Evolutionary conservation across 2,113 vertebrate species (phyloP).

Genomic region (Ceratotherium simum): DNA sequence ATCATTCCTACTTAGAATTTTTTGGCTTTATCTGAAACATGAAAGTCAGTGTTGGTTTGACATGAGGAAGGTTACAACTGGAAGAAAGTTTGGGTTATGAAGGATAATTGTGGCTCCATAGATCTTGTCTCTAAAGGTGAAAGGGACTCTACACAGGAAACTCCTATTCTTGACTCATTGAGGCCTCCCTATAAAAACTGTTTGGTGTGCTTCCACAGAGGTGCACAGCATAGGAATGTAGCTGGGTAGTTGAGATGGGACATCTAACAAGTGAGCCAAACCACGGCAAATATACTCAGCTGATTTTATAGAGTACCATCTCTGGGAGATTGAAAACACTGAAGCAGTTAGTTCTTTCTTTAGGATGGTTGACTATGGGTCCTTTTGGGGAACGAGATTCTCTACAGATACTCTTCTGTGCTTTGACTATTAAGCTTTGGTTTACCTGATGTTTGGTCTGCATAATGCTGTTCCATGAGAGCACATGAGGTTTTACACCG

Average conservation of each 20-base stretch:
- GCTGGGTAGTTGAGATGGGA: not conserved
- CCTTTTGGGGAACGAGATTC: not conserved
- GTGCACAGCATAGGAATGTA: not conserved
- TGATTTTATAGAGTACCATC: not conserved
- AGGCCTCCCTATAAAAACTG: not conserved
- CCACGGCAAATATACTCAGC: not conserved
- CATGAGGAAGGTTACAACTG: not conserved
- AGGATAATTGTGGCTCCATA: not conserved
- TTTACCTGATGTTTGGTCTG: conserved; percentile 90
- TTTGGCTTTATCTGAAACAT: not conserved
- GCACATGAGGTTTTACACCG: conserved; percentile 92
- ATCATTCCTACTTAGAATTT: not conserved
- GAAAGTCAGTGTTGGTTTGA: not conserved
- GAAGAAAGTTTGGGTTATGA: not conserved
- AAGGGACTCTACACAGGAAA: not conserved
- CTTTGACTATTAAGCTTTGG: not conserved
- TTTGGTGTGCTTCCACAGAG: not conserved
- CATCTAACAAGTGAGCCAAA: not conserved
- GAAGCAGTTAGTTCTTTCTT: not conserved
- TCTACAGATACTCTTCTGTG: not conserved
- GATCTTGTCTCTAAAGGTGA: not conserved
- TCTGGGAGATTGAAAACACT: not conserved
- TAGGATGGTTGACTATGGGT: not conserved
- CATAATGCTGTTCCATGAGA: conserved; percentile 86
- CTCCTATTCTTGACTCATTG: not conserved